Percentiles rank a stretch among this genome's conserved stretches.
Evolutionary conservation across 1,140 invertebrate genomes (phyloP).

Genomic region (Streblospio benedicti): DNA sequence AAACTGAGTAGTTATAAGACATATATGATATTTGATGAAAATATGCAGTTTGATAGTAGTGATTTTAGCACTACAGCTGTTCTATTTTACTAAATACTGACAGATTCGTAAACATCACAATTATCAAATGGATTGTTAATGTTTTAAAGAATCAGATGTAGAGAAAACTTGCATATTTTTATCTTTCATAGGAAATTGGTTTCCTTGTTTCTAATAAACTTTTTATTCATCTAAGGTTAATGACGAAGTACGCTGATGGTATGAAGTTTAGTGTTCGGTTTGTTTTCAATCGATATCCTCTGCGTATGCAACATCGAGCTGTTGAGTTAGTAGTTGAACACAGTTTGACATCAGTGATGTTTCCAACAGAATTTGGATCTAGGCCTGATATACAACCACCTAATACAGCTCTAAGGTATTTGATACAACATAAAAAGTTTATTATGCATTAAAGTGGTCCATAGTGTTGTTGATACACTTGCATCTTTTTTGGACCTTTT

Average conservation of each 20-base stretch:
- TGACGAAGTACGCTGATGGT: constrained; percentile 23
- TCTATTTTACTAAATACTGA: too few species aligned
- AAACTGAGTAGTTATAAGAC: too few species aligned
- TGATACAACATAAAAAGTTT: too few species aligned
- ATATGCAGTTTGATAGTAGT: constrained; percentile 48
- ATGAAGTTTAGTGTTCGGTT: constrained; percentile 37
- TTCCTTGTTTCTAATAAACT: not conserved
- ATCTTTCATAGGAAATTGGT: too few species aligned
- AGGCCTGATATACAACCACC: not conserved
- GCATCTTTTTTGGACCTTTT: not conserved
- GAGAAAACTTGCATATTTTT: not conserved
- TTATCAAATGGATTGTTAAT: not conserved
- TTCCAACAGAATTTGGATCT: constrained; percentile 6
- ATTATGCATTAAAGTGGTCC: too few species aligned
- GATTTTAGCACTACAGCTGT: constrained; percentile 50
- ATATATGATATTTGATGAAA: too few species aligned
- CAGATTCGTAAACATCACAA: too few species aligned
- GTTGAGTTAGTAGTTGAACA: constrained; percentile 42
- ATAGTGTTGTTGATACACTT: too few species aligned
- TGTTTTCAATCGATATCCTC: constrained; percentile 39
- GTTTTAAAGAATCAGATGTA: not conserved
- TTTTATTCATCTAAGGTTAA: constrained; percentile 27
- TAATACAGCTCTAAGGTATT: not conserved
- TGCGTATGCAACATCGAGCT: constrained; percentile 58
- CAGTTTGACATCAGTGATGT: not conserved